A percentile compares a stretch with the other conserved stretches of the same genome.
These are phyloP conservation scores for Nyctibius grandis DNA, from an alignment of 2,797 vertebrate species.

Conservation along the genomic window DNA sequence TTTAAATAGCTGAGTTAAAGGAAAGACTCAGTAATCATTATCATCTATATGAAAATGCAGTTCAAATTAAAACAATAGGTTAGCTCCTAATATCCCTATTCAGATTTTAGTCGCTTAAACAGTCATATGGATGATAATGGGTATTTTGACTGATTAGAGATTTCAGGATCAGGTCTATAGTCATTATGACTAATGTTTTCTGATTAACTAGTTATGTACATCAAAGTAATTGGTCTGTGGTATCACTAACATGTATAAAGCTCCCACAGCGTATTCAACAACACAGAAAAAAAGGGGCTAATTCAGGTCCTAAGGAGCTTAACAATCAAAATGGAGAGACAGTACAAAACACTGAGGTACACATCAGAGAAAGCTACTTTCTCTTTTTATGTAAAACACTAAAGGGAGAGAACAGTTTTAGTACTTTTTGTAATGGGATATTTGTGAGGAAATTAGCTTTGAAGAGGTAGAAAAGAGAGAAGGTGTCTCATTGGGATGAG, in stretches of 20 bases:
- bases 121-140: not conserved
- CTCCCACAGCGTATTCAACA: not conserved
- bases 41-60: conserved; percentile 27
- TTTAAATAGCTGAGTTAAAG: not conserved
- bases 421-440: not conserved
- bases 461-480: not conserved
- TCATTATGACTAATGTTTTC: conserved; percentile 19
- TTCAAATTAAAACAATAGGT: not conserved
- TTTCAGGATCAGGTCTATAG: not conserved
- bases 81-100: not conserved
- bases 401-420: not conserved
- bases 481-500: not conserved
- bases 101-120: not conserved
- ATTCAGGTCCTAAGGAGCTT: not conserved
- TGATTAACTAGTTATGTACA: conserved; percentile 4
- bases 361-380: not conserved
- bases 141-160: conserved; percentile 15
- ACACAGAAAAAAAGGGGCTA: not conserved
- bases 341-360: not conserved
- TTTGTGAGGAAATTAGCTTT: conserved; percentile 3
- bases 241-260: conserved; percentile 2
- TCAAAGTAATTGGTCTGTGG: conserved; percentile 19
- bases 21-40: not conserved
- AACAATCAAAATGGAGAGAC: not conserved
- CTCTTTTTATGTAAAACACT: not conserved